phyloP scores from a whole-genome alignment of 1,140 invertebrate species.

The Phymastichus coffea region DNA sequence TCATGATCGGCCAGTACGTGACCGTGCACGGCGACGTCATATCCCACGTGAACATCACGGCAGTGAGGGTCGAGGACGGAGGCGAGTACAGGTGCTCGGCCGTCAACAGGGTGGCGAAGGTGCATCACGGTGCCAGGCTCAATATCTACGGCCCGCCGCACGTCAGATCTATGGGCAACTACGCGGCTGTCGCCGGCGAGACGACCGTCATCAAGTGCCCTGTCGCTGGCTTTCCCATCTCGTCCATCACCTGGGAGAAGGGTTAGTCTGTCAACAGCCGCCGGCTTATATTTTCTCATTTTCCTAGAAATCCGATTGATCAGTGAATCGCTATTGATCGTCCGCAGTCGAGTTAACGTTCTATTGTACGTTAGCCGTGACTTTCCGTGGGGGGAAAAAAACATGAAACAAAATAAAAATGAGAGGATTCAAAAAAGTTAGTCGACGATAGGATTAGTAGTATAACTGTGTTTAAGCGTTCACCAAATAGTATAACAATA shows the following conservation, averaged over 20 bases:
- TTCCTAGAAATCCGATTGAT: no score
- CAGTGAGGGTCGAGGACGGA: constrained; percentile 85
- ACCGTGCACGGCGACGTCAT: constrained; percentile 90
- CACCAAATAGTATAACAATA: no score
- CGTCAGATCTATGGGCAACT: constrained; percentile 87
- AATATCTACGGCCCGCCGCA: constrained; percentile 90
- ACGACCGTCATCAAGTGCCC: constrained; percentile 87
- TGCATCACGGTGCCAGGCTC: constrained; percentile 78
- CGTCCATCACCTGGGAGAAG: constrained; percentile 85
- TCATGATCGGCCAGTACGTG: constrained; percentile 87
- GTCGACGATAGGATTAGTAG: no score
- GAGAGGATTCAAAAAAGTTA: no score
- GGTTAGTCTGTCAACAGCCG: no score
- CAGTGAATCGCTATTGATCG: no score
- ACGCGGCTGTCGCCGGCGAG: constrained; percentile 85
- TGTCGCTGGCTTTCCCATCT: constrained; percentile 89
- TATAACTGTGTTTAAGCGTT: no score
- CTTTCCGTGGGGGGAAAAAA: no score
- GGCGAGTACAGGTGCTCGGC: constrained; percentile 89
- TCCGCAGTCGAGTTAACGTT: no score
- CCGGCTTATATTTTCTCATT: no score
- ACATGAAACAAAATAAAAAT: no score
- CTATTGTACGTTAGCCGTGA: no score
- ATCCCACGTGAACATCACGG: constrained; percentile 91
- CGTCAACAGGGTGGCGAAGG: constrained; percentile 74